Evolutionary conservation across 1,140 invertebrate species (phyloP).

Genomic region (Papilio polyxenes): DNA sequence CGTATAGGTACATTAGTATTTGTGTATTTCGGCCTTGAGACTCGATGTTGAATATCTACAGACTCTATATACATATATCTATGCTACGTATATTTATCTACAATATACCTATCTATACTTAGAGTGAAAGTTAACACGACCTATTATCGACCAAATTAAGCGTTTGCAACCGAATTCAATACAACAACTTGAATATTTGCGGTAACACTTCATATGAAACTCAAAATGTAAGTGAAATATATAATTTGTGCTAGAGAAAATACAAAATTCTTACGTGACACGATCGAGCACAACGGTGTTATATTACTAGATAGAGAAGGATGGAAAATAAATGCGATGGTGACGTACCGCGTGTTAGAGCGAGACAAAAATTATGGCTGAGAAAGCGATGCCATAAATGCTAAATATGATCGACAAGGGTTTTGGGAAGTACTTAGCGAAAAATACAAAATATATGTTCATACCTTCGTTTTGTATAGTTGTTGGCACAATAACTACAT

Average conservation of each 20-base stretch:
- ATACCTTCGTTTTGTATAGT: slow-evolving; percentile 76
- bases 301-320: slow-evolving; percentile 79
- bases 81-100: slow-evolving; percentile 74
- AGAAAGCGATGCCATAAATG: slow-evolving; percentile 81
- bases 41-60: slow-evolving; percentile 79
- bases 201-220: slow-evolving; percentile 49
- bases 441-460: slow-evolving; percentile 52
- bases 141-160: slow-evolving; percentile 48
- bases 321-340: slow-evolving; percentile 68
- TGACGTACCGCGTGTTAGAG: slow-evolving; percentile 69
- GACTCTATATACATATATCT: slow-evolving; percentile 70
- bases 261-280: slow-evolving; percentile 80
- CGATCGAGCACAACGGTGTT: slow-evolving; percentile 80
- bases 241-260: slow-evolving; percentile 69
- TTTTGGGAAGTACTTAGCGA: slow-evolving; percentile 56
- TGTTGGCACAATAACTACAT: slow-evolving; percentile 76
- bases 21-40: slow-evolving; percentile 80
- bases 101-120: slow-evolving; percentile 74
- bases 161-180: slow-evolving; percentile 51
- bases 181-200: slow-evolving; percentile 40
- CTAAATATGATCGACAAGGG: slow-evolving; percentile 66
- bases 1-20: slow-evolving; percentile 68
- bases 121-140: slow-evolving; percentile 79
- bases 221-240: slow-evolving; percentile 51
- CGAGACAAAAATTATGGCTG: slow-evolving; percentile 73